Conservation (phyloP, 2,797 vertebrate genomes). For the Melopsittacus undulatus region DNA sequence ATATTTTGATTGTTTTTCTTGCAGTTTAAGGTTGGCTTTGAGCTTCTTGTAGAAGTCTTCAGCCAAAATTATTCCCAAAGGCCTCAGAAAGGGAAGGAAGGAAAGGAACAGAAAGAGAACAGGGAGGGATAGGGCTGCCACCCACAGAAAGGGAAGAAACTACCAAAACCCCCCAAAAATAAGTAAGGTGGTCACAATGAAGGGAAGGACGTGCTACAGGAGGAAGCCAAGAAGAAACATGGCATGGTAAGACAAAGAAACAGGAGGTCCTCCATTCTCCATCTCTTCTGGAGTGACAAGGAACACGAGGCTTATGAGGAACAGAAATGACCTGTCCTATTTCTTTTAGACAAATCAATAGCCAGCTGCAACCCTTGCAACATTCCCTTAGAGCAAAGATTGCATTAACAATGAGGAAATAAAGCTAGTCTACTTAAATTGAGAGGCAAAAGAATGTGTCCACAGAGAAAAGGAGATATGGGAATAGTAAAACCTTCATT, state of each 20-base stretch:
- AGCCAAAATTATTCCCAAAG: background rate
- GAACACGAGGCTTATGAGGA: background rate
- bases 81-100: background rate
- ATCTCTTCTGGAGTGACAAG: background rate
- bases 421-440: background rate
- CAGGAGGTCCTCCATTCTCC: background rate
- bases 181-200: background rate
- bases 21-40: background rate
- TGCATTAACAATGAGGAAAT: background rate
- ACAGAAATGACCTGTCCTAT: background rate
- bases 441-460: background rate
- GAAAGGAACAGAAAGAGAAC: background rate
- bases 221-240: background rate
- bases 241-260: background rate
- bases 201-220: background rate
- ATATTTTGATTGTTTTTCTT: background rate
- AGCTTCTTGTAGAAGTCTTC: background rate
- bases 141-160: background rate
- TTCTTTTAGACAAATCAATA: constrained; percentile 2
- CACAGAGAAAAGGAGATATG: background rate
- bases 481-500: constrained; percentile 2
- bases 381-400: background rate
- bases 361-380: constrained; percentile 9
- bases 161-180: background rate
- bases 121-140: background rate